Base-by-base conservation (phyloP, 2,888 invertebrate genomes). In the Lasioglossum malachurum region DNA sequence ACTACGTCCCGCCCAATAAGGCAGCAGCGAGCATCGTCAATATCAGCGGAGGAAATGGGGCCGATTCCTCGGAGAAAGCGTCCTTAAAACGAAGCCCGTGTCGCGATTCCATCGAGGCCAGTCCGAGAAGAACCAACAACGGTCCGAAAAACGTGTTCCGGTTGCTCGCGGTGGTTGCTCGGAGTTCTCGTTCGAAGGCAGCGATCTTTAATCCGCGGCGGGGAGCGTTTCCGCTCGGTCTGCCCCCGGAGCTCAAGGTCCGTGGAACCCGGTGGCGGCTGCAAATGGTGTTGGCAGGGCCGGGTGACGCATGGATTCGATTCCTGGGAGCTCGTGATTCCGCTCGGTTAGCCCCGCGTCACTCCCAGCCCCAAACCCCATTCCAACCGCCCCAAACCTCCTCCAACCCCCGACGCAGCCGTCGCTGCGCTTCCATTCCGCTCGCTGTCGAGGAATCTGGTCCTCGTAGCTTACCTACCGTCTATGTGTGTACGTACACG, bases 271-370 rank as follows among this genome's bases (percentile, higher is more conserved):
- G 93, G 92, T 91, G 53, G 53, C 53, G 92, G 93, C 91, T 94
- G 94, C 94, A 94, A 94, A 94, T 95, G 95, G 95, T 95, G 95
- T 95, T 95, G 95, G 95, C 95, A 95, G 95, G 92, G 86, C 93
- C 86, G 95, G 94, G 94, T 95, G 95, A 95, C 94, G 94, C 95
- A 95, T 95, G 95, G 95, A 94, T 95, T 95, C 95, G 95, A 95
- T 95, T 95, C 93, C 95, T 94, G 94, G 94, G 94, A 94, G 94
- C 95, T 95, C 95, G 95, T 95, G 95, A 95, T 95, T 95, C 95
- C 95, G 94, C 94, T 95, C 94, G 95, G 95, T 95, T 95, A 95
- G 95, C 94, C 94, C 93, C 94, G 94, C 94, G 95, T 95, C 95
- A 95, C 95, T 95, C 95, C 95, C 95, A 95, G 95, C 94, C 94